Conservation (phyloP, 2,113 vertebrate genomes). For the Alethe castanea region DNA sequence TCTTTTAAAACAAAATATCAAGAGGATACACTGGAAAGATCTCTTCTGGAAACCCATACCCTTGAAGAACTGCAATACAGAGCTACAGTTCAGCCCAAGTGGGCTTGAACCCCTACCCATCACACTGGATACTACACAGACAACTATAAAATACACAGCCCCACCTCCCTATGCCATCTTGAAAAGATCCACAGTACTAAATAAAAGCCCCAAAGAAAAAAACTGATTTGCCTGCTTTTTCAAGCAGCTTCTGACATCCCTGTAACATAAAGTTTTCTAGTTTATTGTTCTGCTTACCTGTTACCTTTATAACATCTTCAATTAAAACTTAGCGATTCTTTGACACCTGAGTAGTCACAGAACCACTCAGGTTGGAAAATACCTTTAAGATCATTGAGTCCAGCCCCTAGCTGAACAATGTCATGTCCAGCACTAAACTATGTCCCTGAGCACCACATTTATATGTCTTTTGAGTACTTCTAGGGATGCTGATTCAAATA, state of each 20-base stretch:
- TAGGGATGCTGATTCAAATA: neutral
- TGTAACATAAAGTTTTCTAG: neutral
- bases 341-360: neutral
- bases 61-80: neutral
- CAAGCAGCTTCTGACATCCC: neutral
- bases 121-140: neutral
- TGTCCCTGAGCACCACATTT: neutral
- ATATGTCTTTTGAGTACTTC: neutral
- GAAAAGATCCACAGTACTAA: neutral
- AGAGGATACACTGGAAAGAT: neutral
- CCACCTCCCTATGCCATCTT: neutral
- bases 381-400: neutral
- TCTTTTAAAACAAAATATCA: neutral
- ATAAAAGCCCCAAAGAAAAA: neutral
- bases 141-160: neutral
- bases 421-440: neutral
- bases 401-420: neutral
- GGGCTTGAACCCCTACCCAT: neutral
- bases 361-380: neutral
- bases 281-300: rapidly evolving
- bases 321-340: neutral
- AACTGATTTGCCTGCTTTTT: neutral
- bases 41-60: neutral
- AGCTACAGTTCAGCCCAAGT: neutral
- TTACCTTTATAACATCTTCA: neutral